A percentile compares a stretch with the other conserved stretches of the same genome.
Conservation (phyloP, 2,888 invertebrate genomes). For the Pollenia griseotomentosa region DNA sequence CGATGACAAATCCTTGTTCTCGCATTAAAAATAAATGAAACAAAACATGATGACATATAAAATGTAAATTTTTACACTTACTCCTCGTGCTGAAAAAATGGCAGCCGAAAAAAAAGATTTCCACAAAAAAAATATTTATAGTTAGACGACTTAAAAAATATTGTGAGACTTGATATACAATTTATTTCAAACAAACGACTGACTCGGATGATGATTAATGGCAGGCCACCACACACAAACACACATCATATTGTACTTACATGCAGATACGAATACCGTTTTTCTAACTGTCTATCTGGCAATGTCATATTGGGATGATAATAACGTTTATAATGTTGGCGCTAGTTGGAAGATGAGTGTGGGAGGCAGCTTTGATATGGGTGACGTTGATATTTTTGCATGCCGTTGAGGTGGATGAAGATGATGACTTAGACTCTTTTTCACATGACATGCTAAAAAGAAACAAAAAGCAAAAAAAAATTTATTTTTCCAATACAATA, state of each 20-base stretch:
- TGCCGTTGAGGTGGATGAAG: conserved; percentile 8
- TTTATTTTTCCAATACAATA: conserved; percentile 11
- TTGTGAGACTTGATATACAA: conserved; percentile 38
- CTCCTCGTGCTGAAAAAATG: conserved; percentile 26
- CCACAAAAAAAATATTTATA: conserved; percentile 10
- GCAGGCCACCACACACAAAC: conserved; percentile 11
- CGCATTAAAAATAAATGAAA: conserved; percentile 10
- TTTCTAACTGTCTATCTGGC: conserved; percentile 2
- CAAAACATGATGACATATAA: conserved; percentile 65
- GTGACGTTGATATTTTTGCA: conserved; percentile 1
- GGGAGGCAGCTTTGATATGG: not conserved
- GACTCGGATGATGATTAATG: conserved; percentile 68
- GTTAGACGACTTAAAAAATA: conserved; percentile 48
- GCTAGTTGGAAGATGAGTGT: not conserved
- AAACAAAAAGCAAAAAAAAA: conserved; percentile 33
- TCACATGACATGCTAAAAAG: conserved; percentile 44
- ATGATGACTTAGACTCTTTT: conserved; percentile 39
- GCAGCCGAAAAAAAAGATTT: conserved; percentile 1
- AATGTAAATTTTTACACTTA: conserved; percentile 67
- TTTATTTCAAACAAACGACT: conserved; percentile 39
- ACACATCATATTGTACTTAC: not conserved
- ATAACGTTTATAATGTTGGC: not conserved
- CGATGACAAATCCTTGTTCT: conserved; percentile 66
- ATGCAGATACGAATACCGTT: not conserved
- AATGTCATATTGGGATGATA: conserved; percentile 9